These are phyloP conservation scores for Drosophila murphyi DNA, from an alignment of 1,140 invertebrate genomes.

Conservation along the genomic window DNA sequence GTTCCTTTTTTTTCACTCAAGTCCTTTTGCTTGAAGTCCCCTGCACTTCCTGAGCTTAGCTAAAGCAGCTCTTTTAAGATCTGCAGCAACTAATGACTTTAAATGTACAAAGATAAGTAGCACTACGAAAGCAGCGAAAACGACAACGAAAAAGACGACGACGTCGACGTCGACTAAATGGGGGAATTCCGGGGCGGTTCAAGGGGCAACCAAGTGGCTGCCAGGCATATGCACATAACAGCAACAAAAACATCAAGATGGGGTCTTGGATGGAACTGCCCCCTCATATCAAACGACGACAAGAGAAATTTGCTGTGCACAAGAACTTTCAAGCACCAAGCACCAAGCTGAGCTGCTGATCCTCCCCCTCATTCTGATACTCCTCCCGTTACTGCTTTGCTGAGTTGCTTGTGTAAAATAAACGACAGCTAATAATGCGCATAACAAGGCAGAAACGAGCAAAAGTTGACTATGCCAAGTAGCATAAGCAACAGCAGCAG, in stretches of 20 bases:
- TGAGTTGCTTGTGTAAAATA: slow-evolving; percentile 69
- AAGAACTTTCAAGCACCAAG: slow-evolving; percentile 43
- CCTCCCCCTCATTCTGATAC: slow-evolving; percentile 18
- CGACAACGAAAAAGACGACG: slow-evolving; percentile 18
- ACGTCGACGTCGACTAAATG: not conserved
- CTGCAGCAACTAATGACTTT: slow-evolving; percentile 71
- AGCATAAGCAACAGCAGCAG: slow-evolving; percentile 5
- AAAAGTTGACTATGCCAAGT: slow-evolving; percentile 39
- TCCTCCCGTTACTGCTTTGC: slow-evolving; percentile 16
- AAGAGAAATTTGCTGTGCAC: slow-evolving; percentile 71
- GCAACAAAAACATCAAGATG: not conserved
- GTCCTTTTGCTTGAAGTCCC: slow-evolving; percentile 32
- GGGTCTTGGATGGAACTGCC: slow-evolving; percentile 1
- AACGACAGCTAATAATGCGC: slow-evolving; percentile 81
- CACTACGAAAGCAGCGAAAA: slow-evolving; percentile 34
- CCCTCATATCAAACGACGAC: slow-evolving; percentile 57
- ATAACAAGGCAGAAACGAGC: slow-evolving; percentile 62
- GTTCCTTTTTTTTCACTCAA: not conserved
- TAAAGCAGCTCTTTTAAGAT: slow-evolving; percentile 55
- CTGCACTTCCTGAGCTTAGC: slow-evolving; percentile 1
- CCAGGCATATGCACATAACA: slow-evolving; percentile 43
- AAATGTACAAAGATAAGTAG: slow-evolving; percentile 75
- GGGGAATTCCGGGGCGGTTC: slow-evolving; percentile 5
- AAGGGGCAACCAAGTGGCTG: slow-evolving; percentile 33
- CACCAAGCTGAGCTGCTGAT: slow-evolving; percentile 11